Evolutionary conservation across 1,140 invertebrate genomes (phyloP).

Genomic region (Papilio aristodemus): DNA sequence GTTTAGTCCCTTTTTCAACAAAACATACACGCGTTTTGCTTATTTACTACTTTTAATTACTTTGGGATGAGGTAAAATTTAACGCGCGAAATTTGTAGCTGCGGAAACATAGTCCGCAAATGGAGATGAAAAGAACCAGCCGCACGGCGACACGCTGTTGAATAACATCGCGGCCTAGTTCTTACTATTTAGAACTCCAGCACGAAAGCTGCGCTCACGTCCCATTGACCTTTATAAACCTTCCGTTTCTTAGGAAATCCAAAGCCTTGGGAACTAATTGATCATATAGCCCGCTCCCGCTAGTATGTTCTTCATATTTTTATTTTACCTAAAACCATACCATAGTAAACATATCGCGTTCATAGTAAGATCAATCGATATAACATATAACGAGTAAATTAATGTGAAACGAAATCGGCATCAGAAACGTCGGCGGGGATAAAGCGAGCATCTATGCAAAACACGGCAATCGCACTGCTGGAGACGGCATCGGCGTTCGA

Average conservation of each 20-base stretch:
- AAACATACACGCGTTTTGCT: not conserved
- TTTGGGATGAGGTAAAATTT: not conserved
- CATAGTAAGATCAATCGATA: constrained; percentile 27
- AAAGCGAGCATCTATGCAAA: constrained; percentile 74
- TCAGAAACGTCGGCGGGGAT: constrained; percentile 51
- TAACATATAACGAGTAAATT: constrained; percentile 35
- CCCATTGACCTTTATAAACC: constrained; percentile 24
- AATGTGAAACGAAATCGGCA: constrained; percentile 44
- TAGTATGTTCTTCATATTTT: not conserved
- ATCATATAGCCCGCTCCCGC: constrained; percentile 6
- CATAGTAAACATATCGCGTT: constrained; percentile 67
- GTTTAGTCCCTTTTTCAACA: too few relatives aligned
- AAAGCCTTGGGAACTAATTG: constrained; percentile 15
- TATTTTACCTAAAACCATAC: constrained; percentile 60
- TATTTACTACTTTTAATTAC: not conserved
- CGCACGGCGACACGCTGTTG: constrained; percentile 65
- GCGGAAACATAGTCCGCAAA: constrained; percentile 36
- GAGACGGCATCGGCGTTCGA: constrained; percentile 73
- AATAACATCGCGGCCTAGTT: constrained; percentile 67
- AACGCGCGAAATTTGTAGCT: not conserved
- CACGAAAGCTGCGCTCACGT: constrained; percentile 35
- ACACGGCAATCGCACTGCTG: constrained; percentile 73
- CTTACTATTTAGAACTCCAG: constrained; percentile 46
- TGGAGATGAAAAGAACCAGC: constrained; percentile 61
- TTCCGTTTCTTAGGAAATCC: not conserved